Evolutionary conservation across 2,797 vertebrate species (phyloP).

Genomic region (Crossoptilon crossoptilon): DNA sequence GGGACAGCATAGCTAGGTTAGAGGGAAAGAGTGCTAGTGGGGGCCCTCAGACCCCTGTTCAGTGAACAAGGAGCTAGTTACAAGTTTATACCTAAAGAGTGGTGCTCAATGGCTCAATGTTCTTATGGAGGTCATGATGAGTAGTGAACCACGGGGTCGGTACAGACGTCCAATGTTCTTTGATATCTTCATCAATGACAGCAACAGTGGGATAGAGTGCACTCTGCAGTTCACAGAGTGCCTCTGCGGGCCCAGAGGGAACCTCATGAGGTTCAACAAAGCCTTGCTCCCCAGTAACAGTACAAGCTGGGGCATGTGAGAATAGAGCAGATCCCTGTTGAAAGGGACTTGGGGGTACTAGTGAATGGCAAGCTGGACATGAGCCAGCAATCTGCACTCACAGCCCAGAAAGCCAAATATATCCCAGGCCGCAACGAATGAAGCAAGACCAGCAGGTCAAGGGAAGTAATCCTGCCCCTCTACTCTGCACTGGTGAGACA

Average conservation of each 20-base stretch:
- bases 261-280: background rate
- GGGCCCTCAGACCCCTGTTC: background rate
- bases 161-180: background rate
- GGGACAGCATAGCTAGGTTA: background rate
- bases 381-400: background rate
- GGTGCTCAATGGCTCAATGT: background rate
- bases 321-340: background rate
- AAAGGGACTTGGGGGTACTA: background rate
- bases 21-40: background rate
- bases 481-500: background rate
- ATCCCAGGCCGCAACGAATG: background rate
- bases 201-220: background rate
- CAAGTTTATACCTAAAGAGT: background rate
- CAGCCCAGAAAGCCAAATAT: background rate
- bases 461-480: background rate
- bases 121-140: background rate
- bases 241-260: background rate
- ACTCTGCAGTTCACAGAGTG: too few species aligned
- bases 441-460: background rate
- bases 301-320: background rate
- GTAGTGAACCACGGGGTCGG: background rate
- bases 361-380: background rate
- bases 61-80: background rate
- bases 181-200: background rate
- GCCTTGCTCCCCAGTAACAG: background rate